Evolutionary conservation across 2,113 vertebrate genomes (phyloP).

Genomic region (Brachirus orientalis): DNA sequence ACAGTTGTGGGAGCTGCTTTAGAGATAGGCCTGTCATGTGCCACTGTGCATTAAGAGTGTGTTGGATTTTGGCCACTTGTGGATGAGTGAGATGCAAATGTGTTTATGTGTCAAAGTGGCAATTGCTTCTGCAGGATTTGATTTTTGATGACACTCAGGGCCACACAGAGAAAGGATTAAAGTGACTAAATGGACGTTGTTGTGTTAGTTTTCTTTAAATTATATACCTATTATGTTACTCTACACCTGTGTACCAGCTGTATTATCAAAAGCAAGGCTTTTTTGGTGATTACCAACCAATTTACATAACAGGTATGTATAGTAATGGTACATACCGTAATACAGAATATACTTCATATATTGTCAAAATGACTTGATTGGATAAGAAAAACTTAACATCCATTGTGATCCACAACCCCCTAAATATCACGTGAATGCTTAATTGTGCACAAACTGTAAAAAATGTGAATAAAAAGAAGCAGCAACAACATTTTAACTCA

Average conservation of each 20-base stretch:
- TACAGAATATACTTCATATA: too few species aligned
- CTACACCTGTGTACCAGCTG: background rate
- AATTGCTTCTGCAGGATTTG: constrained; percentile 4
- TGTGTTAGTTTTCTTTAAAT: background rate
- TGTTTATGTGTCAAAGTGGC: constrained; percentile 17
- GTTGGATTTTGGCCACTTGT: constrained; percentile 43
- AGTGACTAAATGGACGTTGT: background rate
- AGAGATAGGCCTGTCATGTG: constrained; percentile 52
- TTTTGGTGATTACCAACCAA: background rate
- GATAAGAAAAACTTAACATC: too few species aligned
- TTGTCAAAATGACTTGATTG: too few species aligned
- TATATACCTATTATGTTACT: background rate
- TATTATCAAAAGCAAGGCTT: too few species aligned
- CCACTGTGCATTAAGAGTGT: constrained; percentile 31
- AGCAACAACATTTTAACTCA: too few species aligned
- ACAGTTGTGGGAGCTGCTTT: constrained; percentile 52
- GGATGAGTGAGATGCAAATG: constrained; percentile 41
- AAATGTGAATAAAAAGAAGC: too few species aligned
- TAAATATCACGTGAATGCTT: too few species aligned
- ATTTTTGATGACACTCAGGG: constrained; percentile 12
- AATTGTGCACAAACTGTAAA: too few species aligned
- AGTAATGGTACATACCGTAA: too few species aligned
- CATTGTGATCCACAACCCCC: too few species aligned
- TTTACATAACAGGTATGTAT: too few species aligned
- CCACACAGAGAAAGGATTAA: background rate